Base-by-base conservation (phyloP, 2,797 vertebrate genomes). In the Ctenosaura bakeri region DNA sequence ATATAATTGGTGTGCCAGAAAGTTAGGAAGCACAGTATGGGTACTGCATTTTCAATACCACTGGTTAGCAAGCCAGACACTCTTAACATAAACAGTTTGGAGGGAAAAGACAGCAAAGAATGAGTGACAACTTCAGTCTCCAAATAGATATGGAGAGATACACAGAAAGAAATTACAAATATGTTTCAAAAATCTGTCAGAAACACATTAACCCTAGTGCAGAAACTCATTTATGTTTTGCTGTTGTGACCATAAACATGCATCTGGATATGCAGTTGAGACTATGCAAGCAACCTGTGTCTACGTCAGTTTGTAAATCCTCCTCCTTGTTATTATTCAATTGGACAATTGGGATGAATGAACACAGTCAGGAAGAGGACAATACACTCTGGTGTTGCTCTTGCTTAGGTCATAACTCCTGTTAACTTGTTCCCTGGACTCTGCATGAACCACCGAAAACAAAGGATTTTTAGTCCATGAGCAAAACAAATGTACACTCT, bases 401-500 rank as follows among this genome's bases (percentile, higher is more conserved):
- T 8, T 59, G 52, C 10, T 46, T 64, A 16, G 32, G 7, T n/a
- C 26, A 69, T 20, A 73, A 12, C 69, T 50, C 16, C 32, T 3
- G 14, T 74, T 73, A 76, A 26, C 54, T 29, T 42, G 50, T 56
- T 56, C 32, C 52, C 24, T 24, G 6, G 62, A 50, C 29, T 83
- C 29, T n/a, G 42, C 71, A 64, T 64, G 78, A 52, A 50, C 13
- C 73, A 64, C 13, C 35, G 42, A 80, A 62, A 89, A 46, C 54
- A 83, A 89, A 89, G 46, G 3, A 71, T 52, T 52, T 69, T 69
- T 73, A 42, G 35, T 20, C 52, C 71, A 24, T 76, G 69, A 83
- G 38, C 38, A 83, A 56, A 80, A 95, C 85, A 26, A 35, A 32
- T 66, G 32, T 86, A 73, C 46, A 88, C 46, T 7, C 16, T 18